Percentiles rank a stretch among this genome's conserved stretches.
Evolutionary conservation across 1,140 invertebrate genomes (phyloP).

Genomic region (Diachasma alloeum): DNA sequence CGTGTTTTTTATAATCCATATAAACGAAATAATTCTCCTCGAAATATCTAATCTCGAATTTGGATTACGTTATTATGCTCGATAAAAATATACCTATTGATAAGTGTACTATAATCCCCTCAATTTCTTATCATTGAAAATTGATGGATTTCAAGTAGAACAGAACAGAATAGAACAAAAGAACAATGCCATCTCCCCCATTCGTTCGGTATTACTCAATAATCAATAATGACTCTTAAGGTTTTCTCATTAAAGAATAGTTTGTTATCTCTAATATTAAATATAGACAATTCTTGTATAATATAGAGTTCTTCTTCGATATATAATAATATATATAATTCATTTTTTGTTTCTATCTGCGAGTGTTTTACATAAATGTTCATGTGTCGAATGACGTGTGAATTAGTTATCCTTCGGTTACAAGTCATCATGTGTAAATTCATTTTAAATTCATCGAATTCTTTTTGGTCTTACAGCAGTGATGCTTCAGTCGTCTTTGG

Average conservation of each 20-base stretch:
- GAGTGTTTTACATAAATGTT: conserved; percentile 16
- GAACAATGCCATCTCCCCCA: conserved; percentile 34
- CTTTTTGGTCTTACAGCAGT: conserved; percentile 55
- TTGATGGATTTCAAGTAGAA: conserved; percentile 40
- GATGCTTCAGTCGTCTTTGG: conserved; percentile 58
- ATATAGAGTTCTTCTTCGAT: conserved; percentile 7
- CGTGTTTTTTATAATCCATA: conserved; percentile 45
- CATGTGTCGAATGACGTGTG: conserved; percentile 13
- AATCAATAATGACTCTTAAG: conserved; percentile 48
- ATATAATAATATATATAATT: conserved; percentile 33
- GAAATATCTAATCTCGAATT: conserved; percentile 41
- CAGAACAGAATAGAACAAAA: conserved; percentile 45
- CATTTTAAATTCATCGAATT: conserved; percentile 23
- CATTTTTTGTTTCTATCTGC: conserved; percentile 24
- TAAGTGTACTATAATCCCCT: conserved; percentile 28
- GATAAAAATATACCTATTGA: background rate
- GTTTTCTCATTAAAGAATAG: conserved; percentile 44
- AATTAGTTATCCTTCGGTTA: conserved; percentile 9
- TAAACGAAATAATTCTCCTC: conserved; percentile 46
- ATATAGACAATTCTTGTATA: conserved; percentile 36
- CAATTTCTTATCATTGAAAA: conserved; percentile 20
- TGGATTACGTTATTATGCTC: conserved; percentile 34
- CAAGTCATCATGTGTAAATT: conserved; percentile 6
- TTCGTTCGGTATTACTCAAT: conserved; percentile 40
- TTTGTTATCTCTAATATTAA: conserved; percentile 27